Evolutionary conservation across 2,113 vertebrate species (phyloP).

Genomic region (Megaptera novaeangliae): DNA sequence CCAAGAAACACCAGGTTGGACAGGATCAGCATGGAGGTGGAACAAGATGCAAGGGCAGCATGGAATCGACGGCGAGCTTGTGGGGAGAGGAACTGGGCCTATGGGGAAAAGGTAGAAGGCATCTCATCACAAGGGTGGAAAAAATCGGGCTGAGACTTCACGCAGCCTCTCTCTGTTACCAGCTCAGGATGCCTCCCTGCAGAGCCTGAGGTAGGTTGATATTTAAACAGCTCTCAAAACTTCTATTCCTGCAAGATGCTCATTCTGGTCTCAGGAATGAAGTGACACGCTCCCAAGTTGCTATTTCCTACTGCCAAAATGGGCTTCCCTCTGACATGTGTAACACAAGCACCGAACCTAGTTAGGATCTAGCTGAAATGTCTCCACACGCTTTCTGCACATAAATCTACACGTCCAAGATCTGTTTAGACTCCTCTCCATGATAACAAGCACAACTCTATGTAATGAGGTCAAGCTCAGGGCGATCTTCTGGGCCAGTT

Average conservation of each 20-base stretch:
- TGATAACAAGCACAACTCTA: neutral
- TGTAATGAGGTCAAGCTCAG: neutral
- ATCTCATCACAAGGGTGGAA: neutral
- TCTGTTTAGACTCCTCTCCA: neutral
- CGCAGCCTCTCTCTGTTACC: neutral
- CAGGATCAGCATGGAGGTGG: conserved; percentile 94
- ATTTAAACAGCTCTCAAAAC: neutral
- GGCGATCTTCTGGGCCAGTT: neutral
- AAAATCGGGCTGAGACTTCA: neutral
- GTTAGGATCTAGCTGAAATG: neutral
- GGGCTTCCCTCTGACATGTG: neutral
- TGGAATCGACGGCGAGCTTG: conserved; percentile 85
- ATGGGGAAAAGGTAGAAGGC: neutral
- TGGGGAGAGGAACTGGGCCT: conserved; percentile 86
- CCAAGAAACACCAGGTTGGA: conserved; percentile 98
- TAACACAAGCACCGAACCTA: neutral
- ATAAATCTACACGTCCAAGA: neutral
- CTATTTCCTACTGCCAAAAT: neutral
- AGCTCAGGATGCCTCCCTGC: neutral
- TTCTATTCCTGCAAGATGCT: neutral
- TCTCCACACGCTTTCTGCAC: neutral
- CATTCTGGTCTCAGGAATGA: neutral
- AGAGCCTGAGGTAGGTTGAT: neutral
- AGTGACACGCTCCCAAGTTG: neutral
- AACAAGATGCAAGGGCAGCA: conserved; percentile 89